Conservation (phyloP, 2,888 invertebrate species). For the Orgyia antiqua region DNA sequence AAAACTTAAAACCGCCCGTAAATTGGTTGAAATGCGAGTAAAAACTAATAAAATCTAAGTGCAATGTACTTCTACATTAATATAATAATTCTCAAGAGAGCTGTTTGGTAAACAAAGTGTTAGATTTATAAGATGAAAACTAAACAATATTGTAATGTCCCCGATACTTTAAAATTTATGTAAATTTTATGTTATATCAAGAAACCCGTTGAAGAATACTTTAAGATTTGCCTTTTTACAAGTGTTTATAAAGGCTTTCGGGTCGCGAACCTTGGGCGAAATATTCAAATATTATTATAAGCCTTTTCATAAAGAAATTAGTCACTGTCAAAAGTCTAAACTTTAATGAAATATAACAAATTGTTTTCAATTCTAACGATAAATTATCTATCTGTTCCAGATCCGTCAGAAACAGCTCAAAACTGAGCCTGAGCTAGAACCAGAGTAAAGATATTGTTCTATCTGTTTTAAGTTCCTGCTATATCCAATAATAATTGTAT, state of each 20-base stretch:
- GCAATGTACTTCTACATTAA: neutral
- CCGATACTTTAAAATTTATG: neutral
- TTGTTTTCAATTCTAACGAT: no score
- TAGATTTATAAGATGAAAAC: neutral
- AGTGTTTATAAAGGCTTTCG: conserved; percentile 13
- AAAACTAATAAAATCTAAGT: neutral
- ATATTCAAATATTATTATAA: conserved; percentile 2
- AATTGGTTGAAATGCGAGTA: no score
- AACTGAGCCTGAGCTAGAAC: no score
- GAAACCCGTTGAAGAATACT: conserved; percentile 5
- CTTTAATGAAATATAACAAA: neutral
- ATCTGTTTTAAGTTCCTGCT: no score
- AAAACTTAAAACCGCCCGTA: no score
- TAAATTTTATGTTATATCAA: conserved; percentile 3
- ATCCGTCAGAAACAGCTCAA: neutral
- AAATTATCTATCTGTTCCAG: neutral
- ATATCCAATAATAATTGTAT: no score
- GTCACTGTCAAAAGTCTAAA: neutral
- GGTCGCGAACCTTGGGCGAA: conserved; percentile 8
- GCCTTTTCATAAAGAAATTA: neutral
- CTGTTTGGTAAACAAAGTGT: neutral
- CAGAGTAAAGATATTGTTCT: no score
- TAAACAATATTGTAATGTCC: neutral
- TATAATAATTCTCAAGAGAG: neutral
- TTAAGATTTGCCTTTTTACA: conserved; percentile 1